Evolutionary conservation across 2,113 vertebrate genomes (phyloP).

Genomic region (Phodopus roborovskii): DNA sequence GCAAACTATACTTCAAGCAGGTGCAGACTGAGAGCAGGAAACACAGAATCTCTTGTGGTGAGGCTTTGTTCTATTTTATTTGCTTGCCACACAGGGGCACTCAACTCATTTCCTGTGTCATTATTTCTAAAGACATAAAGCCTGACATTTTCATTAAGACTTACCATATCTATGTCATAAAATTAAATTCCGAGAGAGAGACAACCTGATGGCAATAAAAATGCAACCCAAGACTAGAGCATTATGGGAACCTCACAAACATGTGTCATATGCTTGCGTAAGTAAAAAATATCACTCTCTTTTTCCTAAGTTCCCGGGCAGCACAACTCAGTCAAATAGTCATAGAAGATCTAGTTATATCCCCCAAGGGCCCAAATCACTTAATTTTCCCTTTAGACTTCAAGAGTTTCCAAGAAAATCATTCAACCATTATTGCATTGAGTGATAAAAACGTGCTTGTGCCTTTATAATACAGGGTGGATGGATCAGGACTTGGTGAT

Average conservation of each 20-base stretch:
- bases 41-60: conserved; percentile 38
- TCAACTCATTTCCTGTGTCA: conserved; percentile 77
- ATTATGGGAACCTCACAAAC: conserved; percentile 35
- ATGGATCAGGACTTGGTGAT: conserved; percentile 41
- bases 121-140: conserved; percentile 82
- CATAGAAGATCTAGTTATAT: conserved; percentile 82
- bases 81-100: conserved; percentile 69
- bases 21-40: background rate
- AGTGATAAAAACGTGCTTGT: conserved; percentile 81
- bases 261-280: conserved; percentile 77
- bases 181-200: conserved; percentile 82
- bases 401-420: conserved; percentile 83
- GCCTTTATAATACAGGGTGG: conserved; percentile 75
- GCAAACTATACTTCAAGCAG: conserved; percentile 64
- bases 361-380: conserved; percentile 77
- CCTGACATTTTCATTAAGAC: conserved; percentile 82
- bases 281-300: conserved; percentile 79
- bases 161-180: conserved; percentile 81
- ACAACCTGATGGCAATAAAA: conserved; percentile 82
- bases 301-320: conserved; percentile 58
- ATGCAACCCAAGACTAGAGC: conserved; percentile 71
- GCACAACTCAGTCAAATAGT: conserved; percentile 80
- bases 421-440: conserved; percentile 76
- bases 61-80: conserved; percentile 74
- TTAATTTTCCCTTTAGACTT: conserved; percentile 69